Evolutionary conservation across 2,888 invertebrate species (phyloP).

Genomic region (Linnaemya vulpina): DNA sequence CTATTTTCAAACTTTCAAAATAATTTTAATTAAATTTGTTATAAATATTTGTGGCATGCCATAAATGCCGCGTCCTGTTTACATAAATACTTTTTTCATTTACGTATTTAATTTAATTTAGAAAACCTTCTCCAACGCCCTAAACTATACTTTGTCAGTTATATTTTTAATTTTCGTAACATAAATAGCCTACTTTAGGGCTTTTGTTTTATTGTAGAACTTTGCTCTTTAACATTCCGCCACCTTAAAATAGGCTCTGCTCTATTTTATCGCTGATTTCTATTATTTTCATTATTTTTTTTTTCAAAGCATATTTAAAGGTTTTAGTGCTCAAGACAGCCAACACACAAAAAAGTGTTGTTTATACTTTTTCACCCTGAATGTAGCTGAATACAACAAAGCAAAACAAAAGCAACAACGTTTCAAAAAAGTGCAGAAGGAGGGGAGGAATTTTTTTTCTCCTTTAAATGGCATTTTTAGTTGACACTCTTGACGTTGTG

Average conservation of each 20-base stretch:
- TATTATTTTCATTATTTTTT: constrained; percentile 32
- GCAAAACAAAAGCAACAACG: constrained; percentile 26
- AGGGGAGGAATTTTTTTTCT: background rate
- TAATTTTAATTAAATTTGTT: too few species aligned
- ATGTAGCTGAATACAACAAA: constrained; percentile 36
- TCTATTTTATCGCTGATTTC: constrained; percentile 28
- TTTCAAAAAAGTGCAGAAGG: constrained; percentile 19
- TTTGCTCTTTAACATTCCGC: constrained; percentile 9
- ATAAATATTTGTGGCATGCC: too few species aligned
- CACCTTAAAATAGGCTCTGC: constrained; percentile 37
- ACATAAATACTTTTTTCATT: background rate
- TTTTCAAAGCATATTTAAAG: constrained; percentile 42
- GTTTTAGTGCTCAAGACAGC: constrained; percentile 15
- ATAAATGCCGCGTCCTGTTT: too few species aligned
- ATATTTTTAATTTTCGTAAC: constrained; percentile 12
- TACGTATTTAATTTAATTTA: background rate
- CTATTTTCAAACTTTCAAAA: too few species aligned
- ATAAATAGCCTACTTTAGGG: constrained; percentile 41
- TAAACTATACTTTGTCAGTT: constrained; percentile 4
- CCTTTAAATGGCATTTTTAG: constrained; percentile 65
- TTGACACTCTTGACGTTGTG: constrained; percentile 72
- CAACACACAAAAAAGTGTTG: constrained; percentile 21
- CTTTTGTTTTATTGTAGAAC: constrained; percentile 8
- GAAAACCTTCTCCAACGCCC: constrained; percentile 1
- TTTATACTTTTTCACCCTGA: constrained; percentile 49